These are phyloP conservation scores for Turnix velox DNA, from an alignment of 2,113 vertebrate genomes.

Conservation along the genomic window DNA sequence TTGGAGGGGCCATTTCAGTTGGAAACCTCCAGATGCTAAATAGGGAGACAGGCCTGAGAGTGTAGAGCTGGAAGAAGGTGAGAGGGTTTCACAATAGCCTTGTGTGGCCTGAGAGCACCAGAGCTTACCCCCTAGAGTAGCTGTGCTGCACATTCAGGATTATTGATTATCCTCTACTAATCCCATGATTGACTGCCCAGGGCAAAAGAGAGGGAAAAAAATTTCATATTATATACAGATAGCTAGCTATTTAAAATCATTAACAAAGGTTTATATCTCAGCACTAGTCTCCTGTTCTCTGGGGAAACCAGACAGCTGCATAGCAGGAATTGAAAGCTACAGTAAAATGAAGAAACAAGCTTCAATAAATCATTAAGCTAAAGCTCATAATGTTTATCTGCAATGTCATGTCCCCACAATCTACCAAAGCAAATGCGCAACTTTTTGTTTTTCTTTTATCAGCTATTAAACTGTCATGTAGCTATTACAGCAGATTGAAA, in stretches of 20 bases:
- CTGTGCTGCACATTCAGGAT: neutral
- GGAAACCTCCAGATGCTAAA: neutral
- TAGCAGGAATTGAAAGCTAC: neutral
- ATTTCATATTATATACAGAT: neutral
- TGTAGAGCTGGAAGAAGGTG: rapidly evolving
- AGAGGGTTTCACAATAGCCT: neutral
- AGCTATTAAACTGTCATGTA: neutral
- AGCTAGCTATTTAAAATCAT: slow-evolving; percentile 50
- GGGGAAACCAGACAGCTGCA: neutral
- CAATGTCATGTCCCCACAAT: neutral
- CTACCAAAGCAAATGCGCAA: neutral
- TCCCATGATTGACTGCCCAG: neutral
- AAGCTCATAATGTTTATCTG: slow-evolving; percentile 7
- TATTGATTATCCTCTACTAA: slow-evolving; percentile 48
- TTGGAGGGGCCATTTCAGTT: neutral
- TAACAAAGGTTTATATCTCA: slow-evolving; percentile 31
- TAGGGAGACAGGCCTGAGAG: neutral
- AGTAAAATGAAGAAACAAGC: slow-evolving; percentile 39
- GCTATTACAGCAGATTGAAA: neutral
- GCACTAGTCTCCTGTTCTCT: neutral
- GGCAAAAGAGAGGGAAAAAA: neutral
- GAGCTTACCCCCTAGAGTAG: neutral
- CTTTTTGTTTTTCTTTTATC: slow-evolving; percentile 7
- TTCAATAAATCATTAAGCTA: slow-evolving; percentile 35
- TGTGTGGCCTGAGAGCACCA: neutral